Conservation (phyloP, 2,797 vertebrate species). For the Sylvilagus floridanus region DNA sequence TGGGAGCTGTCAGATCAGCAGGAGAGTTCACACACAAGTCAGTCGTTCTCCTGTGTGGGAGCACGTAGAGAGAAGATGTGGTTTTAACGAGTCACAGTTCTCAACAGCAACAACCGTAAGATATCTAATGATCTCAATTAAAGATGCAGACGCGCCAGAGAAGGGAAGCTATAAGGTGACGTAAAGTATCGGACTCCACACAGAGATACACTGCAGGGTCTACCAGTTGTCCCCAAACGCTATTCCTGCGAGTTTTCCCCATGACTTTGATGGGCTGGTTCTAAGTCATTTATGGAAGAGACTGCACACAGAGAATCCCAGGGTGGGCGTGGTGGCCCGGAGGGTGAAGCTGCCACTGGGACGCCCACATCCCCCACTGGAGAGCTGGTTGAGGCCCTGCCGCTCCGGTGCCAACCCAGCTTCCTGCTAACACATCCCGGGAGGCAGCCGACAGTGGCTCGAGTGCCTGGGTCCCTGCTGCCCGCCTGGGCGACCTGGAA, state of each 20-base stretch:
- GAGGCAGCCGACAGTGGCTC: too few relatives aligned
- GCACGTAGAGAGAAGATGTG: neutral
- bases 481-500: too few relatives aligned
- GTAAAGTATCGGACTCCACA: slow-evolving; percentile 1
- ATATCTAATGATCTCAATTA: neutral
- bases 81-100: neutral
- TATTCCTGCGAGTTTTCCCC: neutral
- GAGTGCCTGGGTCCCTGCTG: too few relatives aligned
- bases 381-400: too few relatives aligned
- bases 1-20: neutral
- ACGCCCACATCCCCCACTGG: too few relatives aligned
- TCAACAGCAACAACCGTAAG: neutral
- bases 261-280: neutral
- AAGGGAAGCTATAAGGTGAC: neutral
- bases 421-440: too few relatives aligned
- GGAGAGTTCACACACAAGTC: neutral
- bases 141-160: neutral
- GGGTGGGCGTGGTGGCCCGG: too few relatives aligned
- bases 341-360: too few relatives aligned
- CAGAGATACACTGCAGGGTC: neutral
- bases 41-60: neutral
- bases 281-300: neutral
- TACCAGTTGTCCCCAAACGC: neutral
- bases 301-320: too few relatives aligned
- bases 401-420: too few relatives aligned